Conservation (phyloP, 2,113 vertebrate species). For the Taurulus bubalis region DNA sequence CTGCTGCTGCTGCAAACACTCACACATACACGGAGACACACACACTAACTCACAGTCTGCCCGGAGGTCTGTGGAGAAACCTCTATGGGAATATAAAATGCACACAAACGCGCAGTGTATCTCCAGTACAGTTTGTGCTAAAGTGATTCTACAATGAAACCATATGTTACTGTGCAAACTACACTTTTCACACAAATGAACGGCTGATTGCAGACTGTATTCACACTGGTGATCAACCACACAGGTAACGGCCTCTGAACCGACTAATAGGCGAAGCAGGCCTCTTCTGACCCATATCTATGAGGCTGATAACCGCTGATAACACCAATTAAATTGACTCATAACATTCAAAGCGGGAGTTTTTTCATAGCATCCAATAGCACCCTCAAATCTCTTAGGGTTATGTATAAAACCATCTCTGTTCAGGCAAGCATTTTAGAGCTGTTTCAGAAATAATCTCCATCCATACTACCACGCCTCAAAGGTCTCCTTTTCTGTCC, state of each 20-base stretch:
- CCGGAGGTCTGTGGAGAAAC: conserved; percentile 25
- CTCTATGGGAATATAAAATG: conserved; percentile 12
- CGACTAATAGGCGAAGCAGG: neutral
- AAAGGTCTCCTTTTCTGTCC: too few species aligned
- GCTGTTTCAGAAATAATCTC: too few species aligned
- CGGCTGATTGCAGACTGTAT: neutral
- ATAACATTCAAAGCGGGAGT: neutral
- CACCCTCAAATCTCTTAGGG: neutral
- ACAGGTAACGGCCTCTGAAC: neutral
- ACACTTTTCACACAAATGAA: neutral
- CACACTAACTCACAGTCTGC: conserved; percentile 24
- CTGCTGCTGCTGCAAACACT: conserved; percentile 3
- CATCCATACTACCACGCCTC: too few species aligned
- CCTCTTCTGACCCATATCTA: neutral
- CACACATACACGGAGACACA: conserved; percentile 9
- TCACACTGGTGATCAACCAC: neutral
- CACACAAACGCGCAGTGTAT: neutral
- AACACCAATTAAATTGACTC: neutral
- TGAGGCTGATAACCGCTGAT: neutral
- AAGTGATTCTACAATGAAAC: neutral
- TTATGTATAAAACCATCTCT: neutral
- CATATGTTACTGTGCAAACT: neutral
- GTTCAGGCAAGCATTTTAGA: too few species aligned
- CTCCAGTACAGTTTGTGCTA: conserved; percentile 1
- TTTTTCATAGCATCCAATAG: neutral